Conservation (phyloP, 2,797 vertebrate species). For the Scolopax bukidnonensis region DNA sequence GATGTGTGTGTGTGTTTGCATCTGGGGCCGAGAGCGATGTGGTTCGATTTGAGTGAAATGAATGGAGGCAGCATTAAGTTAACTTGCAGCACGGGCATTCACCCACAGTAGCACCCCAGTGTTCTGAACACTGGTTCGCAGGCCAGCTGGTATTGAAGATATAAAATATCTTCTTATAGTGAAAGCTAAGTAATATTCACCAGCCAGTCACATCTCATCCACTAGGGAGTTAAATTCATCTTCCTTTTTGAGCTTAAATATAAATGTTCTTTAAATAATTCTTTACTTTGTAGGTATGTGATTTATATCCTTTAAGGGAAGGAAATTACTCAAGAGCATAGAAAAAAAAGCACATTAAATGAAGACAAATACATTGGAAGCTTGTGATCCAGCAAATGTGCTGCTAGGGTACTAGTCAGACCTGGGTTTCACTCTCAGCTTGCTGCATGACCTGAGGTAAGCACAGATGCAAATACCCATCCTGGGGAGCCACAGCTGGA, state of each 20-base stretch:
- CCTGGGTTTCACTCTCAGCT: not conserved
- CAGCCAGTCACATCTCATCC: not conserved
- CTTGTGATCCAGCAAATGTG: not conserved
- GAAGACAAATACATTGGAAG: conserved; percentile 11
- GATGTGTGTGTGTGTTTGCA: rapidly evolving
- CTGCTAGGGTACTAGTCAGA: not conserved
- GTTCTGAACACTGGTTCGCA: not conserved
- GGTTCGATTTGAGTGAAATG: not conserved
- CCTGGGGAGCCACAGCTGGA: not conserved
- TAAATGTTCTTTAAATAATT: conserved; percentile 42
- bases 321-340: conserved; percentile 43
- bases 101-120: not conserved
- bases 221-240: conserved; percentile 37
- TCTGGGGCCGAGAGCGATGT: not conserved
- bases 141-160: not conserved
- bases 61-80: not conserved
- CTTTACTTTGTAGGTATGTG: conserved; percentile 29
- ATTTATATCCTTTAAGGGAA: conserved; percentile 47
- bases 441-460: not conserved
- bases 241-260: not conserved
- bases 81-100: not conserved
- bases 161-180: not conserved
- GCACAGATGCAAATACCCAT: not conserved
- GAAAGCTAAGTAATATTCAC: not conserved
- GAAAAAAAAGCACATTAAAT: conserved; percentile 38